Conservation (phyloP, 2,113 vertebrate species). For the Saguinus midas region DNA sequence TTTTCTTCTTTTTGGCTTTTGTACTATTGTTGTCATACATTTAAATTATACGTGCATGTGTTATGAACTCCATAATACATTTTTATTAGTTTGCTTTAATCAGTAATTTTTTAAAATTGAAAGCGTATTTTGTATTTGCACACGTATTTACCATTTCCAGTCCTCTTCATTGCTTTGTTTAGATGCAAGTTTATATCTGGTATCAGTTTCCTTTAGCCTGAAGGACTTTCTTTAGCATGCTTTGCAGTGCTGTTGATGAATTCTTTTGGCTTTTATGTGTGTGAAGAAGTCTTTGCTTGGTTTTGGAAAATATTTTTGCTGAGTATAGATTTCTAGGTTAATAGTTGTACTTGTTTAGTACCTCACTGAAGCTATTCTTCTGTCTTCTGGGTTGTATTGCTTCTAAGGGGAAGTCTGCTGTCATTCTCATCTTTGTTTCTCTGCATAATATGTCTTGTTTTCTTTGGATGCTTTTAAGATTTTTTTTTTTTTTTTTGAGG, state of each 20-base stretch:
- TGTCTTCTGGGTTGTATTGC: not conserved
- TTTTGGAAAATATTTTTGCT: not conserved
- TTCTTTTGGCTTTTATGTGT: no score
- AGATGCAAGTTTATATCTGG: not conserved
- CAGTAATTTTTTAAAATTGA: not conserved
- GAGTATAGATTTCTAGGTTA: not conserved
- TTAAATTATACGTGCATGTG: rapidly evolving
- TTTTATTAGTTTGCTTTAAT: not conserved
- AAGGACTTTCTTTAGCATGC: not conserved
- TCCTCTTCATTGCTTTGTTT: not conserved
- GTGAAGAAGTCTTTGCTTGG: not conserved
- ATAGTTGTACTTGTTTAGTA: not conserved
- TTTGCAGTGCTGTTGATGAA: not conserved
- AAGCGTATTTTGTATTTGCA: not conserved
- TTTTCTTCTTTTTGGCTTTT: not conserved
- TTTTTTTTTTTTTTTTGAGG: no score
- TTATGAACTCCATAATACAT: not conserved
- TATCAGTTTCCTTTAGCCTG: not conserved
- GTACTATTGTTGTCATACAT: not conserved
- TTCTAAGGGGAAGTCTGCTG: not conserved
- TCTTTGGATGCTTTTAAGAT: not conserved
- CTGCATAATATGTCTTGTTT: not conserved
- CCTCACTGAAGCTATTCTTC: not conserved
- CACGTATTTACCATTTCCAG: not conserved
- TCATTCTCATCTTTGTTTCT: not conserved